Percentiles rank a stretch among this genome's conserved stretches.
Conservation (phyloP, 2,888 invertebrate genomes). For the Scotopteryx bipunctaria region DNA sequence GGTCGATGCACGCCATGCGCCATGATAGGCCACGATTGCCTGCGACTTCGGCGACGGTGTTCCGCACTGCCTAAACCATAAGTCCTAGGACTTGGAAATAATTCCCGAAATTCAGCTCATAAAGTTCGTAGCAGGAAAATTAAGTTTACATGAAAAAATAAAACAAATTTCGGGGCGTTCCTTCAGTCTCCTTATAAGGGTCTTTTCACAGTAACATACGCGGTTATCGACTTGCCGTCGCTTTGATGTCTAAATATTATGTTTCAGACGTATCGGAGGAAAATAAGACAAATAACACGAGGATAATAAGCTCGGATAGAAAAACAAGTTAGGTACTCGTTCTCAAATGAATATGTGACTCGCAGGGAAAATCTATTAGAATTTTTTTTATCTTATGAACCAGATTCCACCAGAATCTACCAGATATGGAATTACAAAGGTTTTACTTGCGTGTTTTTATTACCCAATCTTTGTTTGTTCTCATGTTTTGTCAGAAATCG, state of each 20-base stretch:
- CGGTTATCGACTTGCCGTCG: neutral
- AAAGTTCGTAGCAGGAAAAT: no score
- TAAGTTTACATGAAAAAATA: neutral
- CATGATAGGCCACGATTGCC: no score
- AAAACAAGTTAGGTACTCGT: conserved; percentile 9
- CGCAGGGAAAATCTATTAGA: neutral
- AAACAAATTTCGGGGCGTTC: no score
- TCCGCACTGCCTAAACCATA: no score
- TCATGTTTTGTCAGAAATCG: conserved; percentile 4
- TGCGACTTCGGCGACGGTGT: no score
- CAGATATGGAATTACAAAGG: no score
- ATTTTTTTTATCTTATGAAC: neutral
- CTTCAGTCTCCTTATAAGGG: no score
- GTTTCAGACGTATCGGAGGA: conserved; percentile 9
- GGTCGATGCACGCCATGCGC: no score
- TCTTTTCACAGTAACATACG: neutral
- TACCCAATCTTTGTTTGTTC: neutral
- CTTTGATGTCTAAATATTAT: conserved; percentile 1
- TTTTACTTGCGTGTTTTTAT: neutral
- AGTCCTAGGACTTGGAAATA: no score
- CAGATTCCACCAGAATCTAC: no score
- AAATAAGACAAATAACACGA: conserved; percentile 11
- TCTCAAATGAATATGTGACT: no score
- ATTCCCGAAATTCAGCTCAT: no score
- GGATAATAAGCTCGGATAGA: conserved; percentile 8